Percentiles rank a stretch among this genome's conserved stretches.
phyloP scores from a whole-genome alignment of 2,888 invertebrate species.

The Lasioglossum villosulum region DNA sequence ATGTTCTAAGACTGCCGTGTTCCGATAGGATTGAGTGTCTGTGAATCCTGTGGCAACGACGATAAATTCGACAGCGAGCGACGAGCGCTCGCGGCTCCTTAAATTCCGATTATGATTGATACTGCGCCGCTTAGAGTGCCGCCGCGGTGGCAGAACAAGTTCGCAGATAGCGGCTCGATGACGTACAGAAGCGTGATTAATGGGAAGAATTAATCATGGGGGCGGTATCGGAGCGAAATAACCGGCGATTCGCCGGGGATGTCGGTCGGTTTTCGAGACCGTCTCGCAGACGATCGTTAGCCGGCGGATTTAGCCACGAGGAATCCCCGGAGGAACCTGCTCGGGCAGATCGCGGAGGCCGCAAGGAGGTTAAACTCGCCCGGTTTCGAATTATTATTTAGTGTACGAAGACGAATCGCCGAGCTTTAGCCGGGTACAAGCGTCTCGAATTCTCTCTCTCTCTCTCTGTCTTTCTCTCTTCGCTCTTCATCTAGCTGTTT shows the following conservation, averaged over 20 bases:
- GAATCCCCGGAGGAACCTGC: constrained; percentile 14
- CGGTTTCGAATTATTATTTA: constrained; percentile 59
- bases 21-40: not conserved
- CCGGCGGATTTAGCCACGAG: not conserved
- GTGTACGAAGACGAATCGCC: constrained; percentile 49
- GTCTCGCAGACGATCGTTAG: constrained; percentile 20
- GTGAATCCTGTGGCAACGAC: not conserved
- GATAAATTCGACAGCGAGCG: not conserved
- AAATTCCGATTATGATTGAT: constrained; percentile 37
- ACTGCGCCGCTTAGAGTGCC: constrained; percentile 2
- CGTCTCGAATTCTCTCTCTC: constrained; percentile 3
- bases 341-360: constrained; percentile 20
- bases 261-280: not conserved
- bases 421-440: not conserved
- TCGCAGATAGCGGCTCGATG: constrained; percentile 12
- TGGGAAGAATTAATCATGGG: constrained; percentile 36
- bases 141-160: constrained; percentile 20
- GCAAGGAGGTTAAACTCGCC: constrained; percentile 30
- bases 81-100: not conserved
- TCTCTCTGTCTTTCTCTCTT: not conserved
- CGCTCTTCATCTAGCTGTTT: not conserved
- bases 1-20: not conserved
- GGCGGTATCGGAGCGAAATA: constrained; percentile 2
- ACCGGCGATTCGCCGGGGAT: not conserved
- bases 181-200: constrained; percentile 37